Conservation (phyloP, 2,113 vertebrate genomes). For the Pachypanchax playfairii region DNA sequence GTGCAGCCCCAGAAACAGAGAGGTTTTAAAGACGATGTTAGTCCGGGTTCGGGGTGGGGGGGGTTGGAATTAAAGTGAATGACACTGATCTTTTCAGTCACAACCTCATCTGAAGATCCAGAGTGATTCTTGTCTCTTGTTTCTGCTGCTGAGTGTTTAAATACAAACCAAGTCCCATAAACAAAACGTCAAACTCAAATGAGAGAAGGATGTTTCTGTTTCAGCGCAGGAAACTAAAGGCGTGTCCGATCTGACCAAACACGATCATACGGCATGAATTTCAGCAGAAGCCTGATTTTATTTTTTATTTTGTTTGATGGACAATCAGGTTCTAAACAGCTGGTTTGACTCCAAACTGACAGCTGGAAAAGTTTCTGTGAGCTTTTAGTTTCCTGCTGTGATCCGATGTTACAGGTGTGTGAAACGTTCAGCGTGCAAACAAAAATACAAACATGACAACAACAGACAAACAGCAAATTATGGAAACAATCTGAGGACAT, state of each 20-base stretch:
- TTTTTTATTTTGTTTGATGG: too few species aligned
- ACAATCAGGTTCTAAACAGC: too few species aligned
- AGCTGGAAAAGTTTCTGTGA: background rate
- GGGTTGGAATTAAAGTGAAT: too few species aligned
- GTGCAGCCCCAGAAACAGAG: too few species aligned
- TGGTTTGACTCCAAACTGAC: too few species aligned
- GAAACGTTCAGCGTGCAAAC: too few species aligned
- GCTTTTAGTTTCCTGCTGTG: slow-evolving; percentile 28
- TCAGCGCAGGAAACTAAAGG: slow-evolving; percentile 18
- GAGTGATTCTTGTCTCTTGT: slow-evolving; percentile 66
- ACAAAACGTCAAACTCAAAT: background rate
- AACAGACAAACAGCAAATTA: background rate
- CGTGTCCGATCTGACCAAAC: background rate
- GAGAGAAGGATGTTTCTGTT: background rate
- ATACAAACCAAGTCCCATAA: background rate
- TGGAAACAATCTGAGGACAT: too few species aligned
- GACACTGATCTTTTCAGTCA: background rate
- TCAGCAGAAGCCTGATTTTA: too few species aligned
- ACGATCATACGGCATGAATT: too few species aligned
- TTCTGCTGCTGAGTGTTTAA: slow-evolving; percentile 39
- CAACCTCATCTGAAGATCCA: slow-evolving; percentile 5
- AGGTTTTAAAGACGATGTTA: too few species aligned
- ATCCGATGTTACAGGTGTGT: background rate
- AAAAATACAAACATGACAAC: background rate
- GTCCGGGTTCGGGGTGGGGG: too few species aligned